A percentile compares a stretch with the other conserved stretches of the same genome.
Evolutionary conservation across 2,888 invertebrate genomes (phyloP).

Genomic region (Melinopterus prodromus): DNA sequence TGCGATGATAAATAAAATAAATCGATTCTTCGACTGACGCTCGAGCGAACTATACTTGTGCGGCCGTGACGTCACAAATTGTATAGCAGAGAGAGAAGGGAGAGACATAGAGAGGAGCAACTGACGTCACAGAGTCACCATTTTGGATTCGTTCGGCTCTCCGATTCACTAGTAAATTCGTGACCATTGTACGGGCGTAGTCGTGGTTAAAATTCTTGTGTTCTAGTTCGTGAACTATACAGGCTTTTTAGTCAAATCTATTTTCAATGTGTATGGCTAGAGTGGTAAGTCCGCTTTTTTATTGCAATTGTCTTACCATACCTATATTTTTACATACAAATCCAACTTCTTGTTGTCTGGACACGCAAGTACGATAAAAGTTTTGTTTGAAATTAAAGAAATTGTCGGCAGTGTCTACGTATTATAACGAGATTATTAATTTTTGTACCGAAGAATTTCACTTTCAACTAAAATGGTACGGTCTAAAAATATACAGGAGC

Average conservation of each 20-base stretch:
- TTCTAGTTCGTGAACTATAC: slow-evolving; percentile 42
- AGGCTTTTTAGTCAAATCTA: slow-evolving; percentile 65
- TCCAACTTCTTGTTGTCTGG: neutral
- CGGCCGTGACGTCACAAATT: slow-evolving; percentile 36
- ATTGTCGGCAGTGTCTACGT: no score
- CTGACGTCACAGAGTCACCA: slow-evolving; percentile 30
- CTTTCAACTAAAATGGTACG: neutral
- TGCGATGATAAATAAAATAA: no score
- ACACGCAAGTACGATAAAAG: neutral
- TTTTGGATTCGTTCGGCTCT: slow-evolving; percentile 18
- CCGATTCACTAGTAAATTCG: neutral
- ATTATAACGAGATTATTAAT: neutral
- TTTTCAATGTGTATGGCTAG: slow-evolving; percentile 87
- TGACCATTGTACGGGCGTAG: neutral
- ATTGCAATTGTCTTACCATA: neutral
- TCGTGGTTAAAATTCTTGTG: slow-evolving; percentile 28
- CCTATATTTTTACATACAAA: neutral
- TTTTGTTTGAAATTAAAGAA: neutral
- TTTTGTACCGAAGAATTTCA: neutral
- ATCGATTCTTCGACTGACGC: neutral
- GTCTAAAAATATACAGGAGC: slow-evolving; percentile 4
- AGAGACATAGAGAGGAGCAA: slow-evolving; percentile 7
- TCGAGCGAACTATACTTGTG: neutral
- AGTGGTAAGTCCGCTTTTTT: slow-evolving; percentile 69
- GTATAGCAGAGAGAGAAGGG: slow-evolving; percentile 26